Percentiles rank a stretch among this genome's conserved stretches.
These are phyloP conservation scores for Lateolabrax maculatus DNA, from an alignment of 2,797 vertebrate species.

Conservation along the genomic window DNA sequence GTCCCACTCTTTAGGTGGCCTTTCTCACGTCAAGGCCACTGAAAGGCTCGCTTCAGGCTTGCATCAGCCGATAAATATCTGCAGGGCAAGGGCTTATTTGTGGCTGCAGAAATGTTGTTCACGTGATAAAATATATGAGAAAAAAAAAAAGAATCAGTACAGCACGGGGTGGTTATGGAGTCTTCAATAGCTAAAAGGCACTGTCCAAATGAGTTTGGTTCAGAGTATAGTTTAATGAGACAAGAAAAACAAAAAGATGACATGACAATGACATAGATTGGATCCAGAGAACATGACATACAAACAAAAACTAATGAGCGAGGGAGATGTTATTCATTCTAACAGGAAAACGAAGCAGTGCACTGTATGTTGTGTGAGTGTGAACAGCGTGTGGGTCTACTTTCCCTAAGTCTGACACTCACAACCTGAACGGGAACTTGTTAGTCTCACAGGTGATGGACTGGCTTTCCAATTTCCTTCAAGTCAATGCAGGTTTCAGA, in stretches of 20 bases:
- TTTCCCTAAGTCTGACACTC: neutral
- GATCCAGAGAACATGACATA: constrained; percentile 1
- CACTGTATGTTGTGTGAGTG: neutral
- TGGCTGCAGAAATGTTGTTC: neutral
- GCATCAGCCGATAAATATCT: constrained; percentile 12
- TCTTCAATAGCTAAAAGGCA: neutral
- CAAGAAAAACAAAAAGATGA: neutral
- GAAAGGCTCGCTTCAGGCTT: constrained; percentile 10
- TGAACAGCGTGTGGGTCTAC: neutral
- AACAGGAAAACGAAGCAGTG: neutral
- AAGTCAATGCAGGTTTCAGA: constrained; percentile 22
- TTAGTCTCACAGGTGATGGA: constrained; percentile 46
- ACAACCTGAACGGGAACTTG: constrained; percentile 30
- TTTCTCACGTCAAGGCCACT: constrained; percentile 30
- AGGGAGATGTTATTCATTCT: neutral
- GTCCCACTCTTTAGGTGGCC: neutral
- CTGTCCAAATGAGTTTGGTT: neutral
- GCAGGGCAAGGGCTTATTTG: constrained; percentile 29
- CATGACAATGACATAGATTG: constrained; percentile 7
- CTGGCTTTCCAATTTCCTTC: constrained; percentile 39
- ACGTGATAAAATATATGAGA: neutral
- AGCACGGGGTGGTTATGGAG: neutral
- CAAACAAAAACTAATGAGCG: constrained; percentile 5
- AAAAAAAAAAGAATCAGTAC: neutral
- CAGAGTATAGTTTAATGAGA: neutral